A percentile compares a stretch with the other conserved stretches of the same genome.
Evolutionary conservation across 2,888 invertebrate species (phyloP).

Genomic region (Drosophila koepferae): DNA sequence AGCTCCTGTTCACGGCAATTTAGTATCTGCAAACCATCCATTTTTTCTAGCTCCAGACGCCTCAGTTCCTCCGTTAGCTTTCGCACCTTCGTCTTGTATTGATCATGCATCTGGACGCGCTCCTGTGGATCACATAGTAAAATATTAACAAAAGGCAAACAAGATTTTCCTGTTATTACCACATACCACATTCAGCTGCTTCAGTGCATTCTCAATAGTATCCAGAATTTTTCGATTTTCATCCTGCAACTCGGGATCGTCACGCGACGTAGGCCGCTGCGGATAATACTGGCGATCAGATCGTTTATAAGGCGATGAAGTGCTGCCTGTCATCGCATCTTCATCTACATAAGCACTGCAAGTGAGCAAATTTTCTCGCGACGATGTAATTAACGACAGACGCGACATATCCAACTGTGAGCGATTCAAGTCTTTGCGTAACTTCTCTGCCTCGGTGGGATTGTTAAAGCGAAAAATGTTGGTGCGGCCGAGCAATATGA

Average conservation of each 20-base stretch:
- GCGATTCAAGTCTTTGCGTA: conserved; percentile 89
- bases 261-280: conserved; percentile 84
- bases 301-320: conserved; percentile 80
- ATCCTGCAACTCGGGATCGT: conserved; percentile 88
- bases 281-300: conserved; percentile 84
- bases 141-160: background rate
- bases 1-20: conserved; percentile 86
- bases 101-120: conserved; percentile 85
- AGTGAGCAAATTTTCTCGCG: conserved; percentile 89
- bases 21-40: conserved; percentile 87
- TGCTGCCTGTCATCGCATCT: conserved; percentile 70
- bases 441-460: conserved; percentile 94
- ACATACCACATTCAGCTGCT: conserved; percentile 86
- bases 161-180: conserved; percentile 59
- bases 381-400: conserved; percentile 91
- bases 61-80: conserved; percentile 86
- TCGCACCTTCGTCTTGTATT: conserved; percentile 84
- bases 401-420: conserved; percentile 92
- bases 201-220: conserved; percentile 89
- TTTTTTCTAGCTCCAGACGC: conserved; percentile 85
- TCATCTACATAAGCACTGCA: conserved; percentile 83
- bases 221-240: conserved; percentile 89
- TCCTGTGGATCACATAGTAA: conserved; percentile 81
- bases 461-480: conserved; percentile 96
- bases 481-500: conserved; percentile 91